Conservation (phyloP, 2,888 invertebrate genomes). For the Nemotelus pantherinus region DNA sequence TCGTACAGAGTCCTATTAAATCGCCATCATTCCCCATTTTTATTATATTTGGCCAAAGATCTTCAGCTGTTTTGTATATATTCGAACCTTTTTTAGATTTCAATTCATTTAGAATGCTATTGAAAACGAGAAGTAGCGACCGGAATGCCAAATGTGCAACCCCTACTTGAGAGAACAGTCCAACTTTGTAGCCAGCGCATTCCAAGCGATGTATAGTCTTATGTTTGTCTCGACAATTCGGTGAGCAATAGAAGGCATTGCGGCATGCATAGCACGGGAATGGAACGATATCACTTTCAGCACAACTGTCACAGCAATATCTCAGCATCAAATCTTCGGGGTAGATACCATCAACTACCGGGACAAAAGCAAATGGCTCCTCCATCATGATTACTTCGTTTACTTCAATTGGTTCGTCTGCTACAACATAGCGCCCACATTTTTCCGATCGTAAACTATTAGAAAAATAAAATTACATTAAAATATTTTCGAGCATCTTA, state of each 20-base stretch:
- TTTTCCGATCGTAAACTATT: conserved; percentile 66
- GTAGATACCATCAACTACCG: conserved; percentile 53
- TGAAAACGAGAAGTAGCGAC: conserved; percentile 69
- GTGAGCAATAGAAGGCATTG: conserved; percentile 75
- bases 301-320: conserved; percentile 79
- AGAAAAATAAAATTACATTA: conserved; percentile 22
- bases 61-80: background rate
- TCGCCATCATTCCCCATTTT: conserved; percentile 68
- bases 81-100: background rate
- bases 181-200: conserved; percentile 72
- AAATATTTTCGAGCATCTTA: background rate
- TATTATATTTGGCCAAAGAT: conserved; percentile 22
- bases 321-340: conserved; percentile 57
- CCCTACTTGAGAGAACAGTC: conserved; percentile 76
- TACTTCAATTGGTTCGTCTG: conserved; percentile 68
- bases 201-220: conserved; percentile 75
- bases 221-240: conserved; percentile 70
- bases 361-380: conserved; percentile 81
- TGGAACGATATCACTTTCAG: conserved; percentile 68
- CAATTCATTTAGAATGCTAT: conserved; percentile 42
- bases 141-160: conserved; percentile 82
- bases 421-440: conserved; percentile 74
- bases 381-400: conserved; percentile 84
- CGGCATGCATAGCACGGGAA: conserved; percentile 77
- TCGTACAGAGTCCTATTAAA: conserved; percentile 77